A percentile compares a stretch with the other conserved stretches of the same genome.
Evolutionary conservation across 2,113 vertebrate species (phyloP).

Genomic region (Podarcis raffonei): DNA sequence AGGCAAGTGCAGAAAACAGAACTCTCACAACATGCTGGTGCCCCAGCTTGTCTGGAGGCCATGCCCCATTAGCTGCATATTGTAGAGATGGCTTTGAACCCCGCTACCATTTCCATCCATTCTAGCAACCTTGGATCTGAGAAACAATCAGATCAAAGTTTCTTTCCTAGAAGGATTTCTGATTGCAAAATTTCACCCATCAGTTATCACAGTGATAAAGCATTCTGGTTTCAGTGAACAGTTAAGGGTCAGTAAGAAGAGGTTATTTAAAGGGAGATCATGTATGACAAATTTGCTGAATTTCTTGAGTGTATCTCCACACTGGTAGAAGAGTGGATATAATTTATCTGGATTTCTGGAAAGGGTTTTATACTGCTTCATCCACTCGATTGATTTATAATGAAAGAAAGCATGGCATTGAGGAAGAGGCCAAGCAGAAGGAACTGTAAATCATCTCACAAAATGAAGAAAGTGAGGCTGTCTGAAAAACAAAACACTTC

Average conservation of each 20-base stretch:
- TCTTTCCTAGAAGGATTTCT: neutral
- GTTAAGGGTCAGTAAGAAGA: conserved; percentile 21
- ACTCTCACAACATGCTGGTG: too few relatives aligned
- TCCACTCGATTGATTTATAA: conserved; percentile 65
- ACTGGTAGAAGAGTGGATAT: conserved; percentile 35
- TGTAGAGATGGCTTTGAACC: neutral
- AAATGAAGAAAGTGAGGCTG: conserved; percentile 58
- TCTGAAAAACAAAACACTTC: conserved; percentile 61
- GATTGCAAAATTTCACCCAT: conserved; percentile 25
- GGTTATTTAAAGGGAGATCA: conserved; percentile 1
- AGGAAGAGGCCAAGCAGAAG: conserved; percentile 59
- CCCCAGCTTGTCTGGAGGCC: neutral
- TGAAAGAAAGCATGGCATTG: conserved; percentile 61
- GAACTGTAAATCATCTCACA: conserved; percentile 57
- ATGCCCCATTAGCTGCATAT: neutral
- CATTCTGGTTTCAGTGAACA: neutral
- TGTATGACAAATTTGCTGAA: conserved; percentile 32
- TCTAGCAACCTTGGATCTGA: neutral
- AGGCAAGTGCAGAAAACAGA: too few relatives aligned
- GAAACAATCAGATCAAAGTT: neutral
- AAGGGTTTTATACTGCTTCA: conserved; percentile 56
- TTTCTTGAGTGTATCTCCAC: conserved; percentile 17
- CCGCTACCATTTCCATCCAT: neutral
- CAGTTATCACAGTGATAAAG: conserved; percentile 15
- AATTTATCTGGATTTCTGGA: conserved; percentile 59